Evolutionary conservation across 2,888 invertebrate genomes (phyloP).

Genomic region (Mythimna lalbum): DNA sequence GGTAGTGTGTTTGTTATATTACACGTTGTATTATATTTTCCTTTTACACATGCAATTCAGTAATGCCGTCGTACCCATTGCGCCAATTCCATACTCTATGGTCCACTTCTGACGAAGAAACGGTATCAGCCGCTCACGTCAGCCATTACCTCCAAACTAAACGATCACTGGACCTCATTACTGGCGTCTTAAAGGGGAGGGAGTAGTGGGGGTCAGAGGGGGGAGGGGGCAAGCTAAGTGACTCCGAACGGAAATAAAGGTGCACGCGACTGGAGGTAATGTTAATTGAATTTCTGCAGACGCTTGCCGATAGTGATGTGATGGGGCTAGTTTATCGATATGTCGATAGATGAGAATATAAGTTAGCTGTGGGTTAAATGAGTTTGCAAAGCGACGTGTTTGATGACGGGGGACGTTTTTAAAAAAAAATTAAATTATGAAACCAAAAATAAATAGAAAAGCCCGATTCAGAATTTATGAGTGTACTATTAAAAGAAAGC

Average conservation of each 20-base stretch:
- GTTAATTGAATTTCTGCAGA: slow-evolving; percentile 91
- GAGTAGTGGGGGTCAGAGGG: slow-evolving; percentile 11
- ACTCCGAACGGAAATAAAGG: slow-evolving; percentile 91
- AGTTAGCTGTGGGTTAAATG: not conserved
- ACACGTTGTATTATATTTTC: too few relatives aligned
- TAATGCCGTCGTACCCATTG: not conserved
- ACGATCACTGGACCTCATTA: slow-evolving; percentile 90
- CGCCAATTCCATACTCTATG: not conserved
- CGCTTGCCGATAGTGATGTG: slow-evolving; percentile 79
- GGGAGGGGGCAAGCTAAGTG: slow-evolving; percentile 78
- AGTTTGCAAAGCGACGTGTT: not conserved
- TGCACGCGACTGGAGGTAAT: slow-evolving; percentile 91
- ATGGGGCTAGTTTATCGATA: slow-evolving; percentile 61
- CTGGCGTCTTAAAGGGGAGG: slow-evolving; percentile 78
- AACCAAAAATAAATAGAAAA: not conserved
- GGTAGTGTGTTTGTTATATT: too few relatives aligned
- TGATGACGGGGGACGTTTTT: not conserved
- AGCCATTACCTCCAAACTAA: slow-evolving; percentile 89
- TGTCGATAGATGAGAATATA: slow-evolving; percentile 45
- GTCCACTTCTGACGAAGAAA: slow-evolving; percentile 66
- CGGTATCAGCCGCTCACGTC: slow-evolving; percentile 80
- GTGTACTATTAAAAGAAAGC: too few relatives aligned
- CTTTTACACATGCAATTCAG: too few relatives aligned
- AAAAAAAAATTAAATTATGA: not conserved
- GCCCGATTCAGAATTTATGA: too few relatives aligned